These are phyloP conservation scores for Octomys mimax DNA, from an alignment of 2,797 vertebrate species.

Conservation along the genomic window DNA sequence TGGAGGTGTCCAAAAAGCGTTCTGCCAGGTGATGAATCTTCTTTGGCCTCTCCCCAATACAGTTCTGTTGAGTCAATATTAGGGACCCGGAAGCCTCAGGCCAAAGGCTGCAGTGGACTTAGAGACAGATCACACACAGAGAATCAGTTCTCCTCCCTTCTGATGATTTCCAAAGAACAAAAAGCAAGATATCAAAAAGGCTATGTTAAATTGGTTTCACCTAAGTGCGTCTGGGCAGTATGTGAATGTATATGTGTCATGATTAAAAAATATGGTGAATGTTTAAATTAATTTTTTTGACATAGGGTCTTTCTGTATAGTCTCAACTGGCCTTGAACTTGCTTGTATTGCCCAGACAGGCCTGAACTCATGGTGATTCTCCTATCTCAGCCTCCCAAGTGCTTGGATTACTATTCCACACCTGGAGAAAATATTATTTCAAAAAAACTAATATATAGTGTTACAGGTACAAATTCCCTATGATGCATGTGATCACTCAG, in stretches of 20 bases:
- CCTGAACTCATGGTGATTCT: not conserved
- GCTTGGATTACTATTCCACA: not conserved
- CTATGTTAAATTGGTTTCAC: slow-evolving; percentile 48
- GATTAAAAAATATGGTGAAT: not conserved
- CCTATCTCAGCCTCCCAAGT: not conserved
- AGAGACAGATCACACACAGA: not conserved
- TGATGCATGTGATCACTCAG: not conserved
- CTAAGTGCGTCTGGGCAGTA: slow-evolving; percentile 38
- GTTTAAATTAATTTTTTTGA: not conserved
- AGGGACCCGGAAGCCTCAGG: slow-evolving; percentile 61
- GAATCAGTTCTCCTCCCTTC: slow-evolving; percentile 54
- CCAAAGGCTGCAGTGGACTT: not conserved
- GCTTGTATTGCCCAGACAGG: not conserved
- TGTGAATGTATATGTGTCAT: not conserved
- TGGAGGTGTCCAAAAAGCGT: slow-evolving; percentile 32
- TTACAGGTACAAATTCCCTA: not conserved
- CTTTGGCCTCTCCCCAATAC: not conserved
- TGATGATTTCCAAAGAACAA: not conserved
- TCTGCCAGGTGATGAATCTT: slow-evolving; percentile 52
- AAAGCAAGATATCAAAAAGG: not conserved
- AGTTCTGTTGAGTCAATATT: slow-evolving; percentile 57
- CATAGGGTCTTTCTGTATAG: not conserved
- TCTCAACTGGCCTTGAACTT: not conserved
- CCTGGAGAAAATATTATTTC: not conserved
- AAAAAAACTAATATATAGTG: not conserved